These are phyloP conservation scores for Stigmatopora argus DNA, from an alignment of 2,113 vertebrate species.

Conservation along the genomic window DNA sequence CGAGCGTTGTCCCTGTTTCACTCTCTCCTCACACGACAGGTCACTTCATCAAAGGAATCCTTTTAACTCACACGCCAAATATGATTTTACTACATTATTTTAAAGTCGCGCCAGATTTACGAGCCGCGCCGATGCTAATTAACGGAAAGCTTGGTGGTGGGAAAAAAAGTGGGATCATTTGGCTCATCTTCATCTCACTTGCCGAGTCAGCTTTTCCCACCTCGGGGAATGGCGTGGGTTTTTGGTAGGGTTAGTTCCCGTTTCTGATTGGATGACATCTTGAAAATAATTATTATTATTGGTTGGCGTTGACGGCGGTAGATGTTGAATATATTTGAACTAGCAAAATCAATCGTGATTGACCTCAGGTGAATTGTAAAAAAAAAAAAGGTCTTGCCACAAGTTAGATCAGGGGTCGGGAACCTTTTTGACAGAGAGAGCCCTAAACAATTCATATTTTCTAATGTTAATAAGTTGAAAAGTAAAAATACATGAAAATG, in stretches of 20 bases:
- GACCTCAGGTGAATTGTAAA: no score
- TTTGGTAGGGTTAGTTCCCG: background rate
- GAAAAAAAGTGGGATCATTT: conserved; percentile 61
- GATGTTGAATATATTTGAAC: no score
- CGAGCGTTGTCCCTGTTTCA: conserved; percentile 27
- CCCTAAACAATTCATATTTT: no score
- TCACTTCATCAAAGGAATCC: conserved; percentile 44
- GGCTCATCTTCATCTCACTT: conserved; percentile 51
- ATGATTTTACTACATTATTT: conserved; percentile 66
- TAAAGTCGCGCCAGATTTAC: conserved; percentile 68
- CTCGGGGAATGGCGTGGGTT: background rate
- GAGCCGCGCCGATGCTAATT: conserved; percentile 65
- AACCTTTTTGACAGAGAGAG: no score
- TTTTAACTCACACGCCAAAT: conserved; percentile 32
- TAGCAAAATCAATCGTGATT: no score
- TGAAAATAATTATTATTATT: no score
- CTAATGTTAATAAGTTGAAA: no score
- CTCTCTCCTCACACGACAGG: conserved; percentile 27
- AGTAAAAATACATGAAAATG: no score
- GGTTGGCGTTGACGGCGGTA: no score
- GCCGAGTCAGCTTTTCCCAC: conserved; percentile 61
- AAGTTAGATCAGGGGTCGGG: no score
- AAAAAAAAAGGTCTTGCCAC: no score
- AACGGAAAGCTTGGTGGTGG: conserved; percentile 64
- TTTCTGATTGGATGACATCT: background rate